Conservation (phyloP, 1,140 invertebrate species). For the Mycetomoellerius zeteki region DNA sequence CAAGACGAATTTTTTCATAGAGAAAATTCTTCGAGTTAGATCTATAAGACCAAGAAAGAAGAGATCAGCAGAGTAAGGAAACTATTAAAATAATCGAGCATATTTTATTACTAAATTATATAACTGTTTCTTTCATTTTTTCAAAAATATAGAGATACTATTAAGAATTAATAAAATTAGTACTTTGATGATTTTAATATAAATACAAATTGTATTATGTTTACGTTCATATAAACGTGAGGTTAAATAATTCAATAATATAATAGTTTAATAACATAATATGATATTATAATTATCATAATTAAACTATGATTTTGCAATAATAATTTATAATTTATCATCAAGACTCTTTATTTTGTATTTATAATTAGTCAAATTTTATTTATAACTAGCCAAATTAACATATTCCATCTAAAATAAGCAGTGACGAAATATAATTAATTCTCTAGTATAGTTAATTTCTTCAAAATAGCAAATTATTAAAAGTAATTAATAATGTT, state of each 20-base stretch:
- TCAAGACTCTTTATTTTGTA: background rate
- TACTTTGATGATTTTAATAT: background rate
- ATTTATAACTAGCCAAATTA: no score
- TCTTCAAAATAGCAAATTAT: background rate
- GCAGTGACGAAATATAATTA: conserved; percentile 2
- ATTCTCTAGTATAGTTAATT: background rate
- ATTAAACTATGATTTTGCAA: background rate
- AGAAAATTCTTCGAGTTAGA: conserved; percentile 11
- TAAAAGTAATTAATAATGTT: conserved; percentile 14
- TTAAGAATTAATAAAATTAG: background rate
- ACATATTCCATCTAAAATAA: background rate
- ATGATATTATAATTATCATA: conserved; percentile 12
- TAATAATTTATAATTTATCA: background rate
- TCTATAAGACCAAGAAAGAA: background rate
- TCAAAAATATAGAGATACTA: background rate
- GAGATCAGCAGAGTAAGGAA: background rate
- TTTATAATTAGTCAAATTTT: no score
- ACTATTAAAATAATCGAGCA: background rate
- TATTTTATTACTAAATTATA: conserved; percentile 23
- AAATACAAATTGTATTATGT: background rate
- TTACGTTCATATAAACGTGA: background rate
- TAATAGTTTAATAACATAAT: background rate
- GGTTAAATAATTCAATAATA: background rate
- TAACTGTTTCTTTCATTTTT: background rate
- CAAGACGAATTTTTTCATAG: background rate